Percentiles rank a stretch among this genome's conserved stretches.
Conservation (phyloP, 2,113 vertebrate genomes). For the Charadrius vociferus region DNA sequence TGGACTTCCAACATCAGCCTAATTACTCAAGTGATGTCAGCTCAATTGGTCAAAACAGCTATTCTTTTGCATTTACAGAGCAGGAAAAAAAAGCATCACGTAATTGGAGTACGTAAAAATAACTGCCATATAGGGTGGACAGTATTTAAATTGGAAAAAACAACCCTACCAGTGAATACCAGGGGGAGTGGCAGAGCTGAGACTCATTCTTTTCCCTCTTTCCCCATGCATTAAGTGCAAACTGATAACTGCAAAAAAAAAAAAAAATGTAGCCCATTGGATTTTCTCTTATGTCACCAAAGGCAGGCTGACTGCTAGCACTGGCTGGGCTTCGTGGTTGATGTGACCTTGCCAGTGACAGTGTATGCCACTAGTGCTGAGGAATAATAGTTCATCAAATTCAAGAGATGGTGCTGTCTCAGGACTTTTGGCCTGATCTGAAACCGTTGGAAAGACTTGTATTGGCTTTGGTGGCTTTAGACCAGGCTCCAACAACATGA, state of each 20-base stretch:
- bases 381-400: neutral
- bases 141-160: neutral
- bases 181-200: neutral
- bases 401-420: neutral
- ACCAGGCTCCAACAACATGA: neutral
- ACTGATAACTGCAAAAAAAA: neutral
- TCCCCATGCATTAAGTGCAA: neutral
- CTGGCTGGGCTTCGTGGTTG: neutral
- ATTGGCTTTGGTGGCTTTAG: neutral
- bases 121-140: neutral
- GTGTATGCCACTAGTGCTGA: neutral
- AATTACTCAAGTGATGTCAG: neutral
- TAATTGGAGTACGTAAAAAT: slow-evolving; percentile 10
- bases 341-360: neutral
- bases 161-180: neutral
- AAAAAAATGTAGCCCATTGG: neutral
- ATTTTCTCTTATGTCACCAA: neutral
- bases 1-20: neutral
- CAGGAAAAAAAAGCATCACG: neutral
- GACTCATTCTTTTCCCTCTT: neutral
- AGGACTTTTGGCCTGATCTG: neutral
- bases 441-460: neutral
- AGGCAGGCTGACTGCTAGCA: too few species aligned
- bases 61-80: neutral
- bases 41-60: neutral